Conservation (phyloP, 2,113 vertebrate species). For the Ondatra zibethicus region DNA sequence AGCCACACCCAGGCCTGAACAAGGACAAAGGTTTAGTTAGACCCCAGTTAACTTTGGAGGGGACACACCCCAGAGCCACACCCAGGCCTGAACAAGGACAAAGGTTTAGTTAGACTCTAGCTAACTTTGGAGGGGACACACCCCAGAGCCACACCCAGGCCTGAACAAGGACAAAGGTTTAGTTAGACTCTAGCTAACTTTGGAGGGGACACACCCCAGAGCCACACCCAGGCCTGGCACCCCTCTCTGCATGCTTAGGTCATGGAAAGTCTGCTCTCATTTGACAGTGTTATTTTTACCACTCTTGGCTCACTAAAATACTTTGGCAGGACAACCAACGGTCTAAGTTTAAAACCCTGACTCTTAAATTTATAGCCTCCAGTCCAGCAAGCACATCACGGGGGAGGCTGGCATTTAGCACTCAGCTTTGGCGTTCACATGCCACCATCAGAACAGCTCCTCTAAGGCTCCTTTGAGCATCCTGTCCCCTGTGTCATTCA, state of each 20-base stretch:
- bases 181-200: no score
- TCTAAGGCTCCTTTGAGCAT: not conserved
- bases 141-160: no score
- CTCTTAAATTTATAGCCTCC: not conserved
- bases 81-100: no score
- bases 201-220: no score
- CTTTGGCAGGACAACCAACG: not conserved
- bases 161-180: no score
- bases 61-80: no score
- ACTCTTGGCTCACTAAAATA: not conserved
- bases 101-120: no score
- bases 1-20: no score
- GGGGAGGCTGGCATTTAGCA: not conserved
- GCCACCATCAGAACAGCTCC: not conserved
- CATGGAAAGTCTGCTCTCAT: not conserved
- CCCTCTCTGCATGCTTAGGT: not conserved
- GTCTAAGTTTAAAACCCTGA: not conserved
- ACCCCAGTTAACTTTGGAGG: no score
- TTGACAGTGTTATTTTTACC: not conserved
- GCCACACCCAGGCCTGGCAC: no score
- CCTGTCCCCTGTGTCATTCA: not conserved
- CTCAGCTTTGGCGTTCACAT: fast-evolving
- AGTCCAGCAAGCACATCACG: not conserved
- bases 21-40: no score
- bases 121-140: no score